A percentile compares a stretch with the other conserved stretches of the same genome.
These are phyloP conservation scores for Scolanthus callimorphus DNA, from an alignment of 92 coral and sea anemone genomes.

Conservation along the genomic window DNA sequence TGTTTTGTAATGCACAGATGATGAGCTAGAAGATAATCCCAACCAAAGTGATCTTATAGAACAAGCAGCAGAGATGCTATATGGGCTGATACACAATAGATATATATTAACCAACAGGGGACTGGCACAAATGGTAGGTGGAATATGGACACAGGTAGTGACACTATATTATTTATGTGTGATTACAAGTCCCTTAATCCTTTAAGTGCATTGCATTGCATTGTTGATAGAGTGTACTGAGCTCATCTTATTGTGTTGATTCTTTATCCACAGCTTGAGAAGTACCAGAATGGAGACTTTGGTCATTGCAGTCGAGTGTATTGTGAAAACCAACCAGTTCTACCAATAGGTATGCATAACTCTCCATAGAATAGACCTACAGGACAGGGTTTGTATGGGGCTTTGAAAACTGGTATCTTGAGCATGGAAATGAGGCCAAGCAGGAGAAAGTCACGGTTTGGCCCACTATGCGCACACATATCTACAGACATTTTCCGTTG, in stretches of 20 bases:
- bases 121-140: conserved; percentile 98
- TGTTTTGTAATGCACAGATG: conserved; percentile 44
- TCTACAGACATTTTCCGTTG: no score
- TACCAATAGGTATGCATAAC: conserved; percentile 97
- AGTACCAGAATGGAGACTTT: conserved; percentile 99
- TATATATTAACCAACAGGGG: conserved; percentile 97
- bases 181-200: no score
- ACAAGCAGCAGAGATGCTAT: conserved; percentile 99
- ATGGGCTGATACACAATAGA: conserved; percentile 97
- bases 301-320: conserved; percentile 98
- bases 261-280: conserved; percentile 78
- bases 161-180: no score
- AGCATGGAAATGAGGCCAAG: no score
- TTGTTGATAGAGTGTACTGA: no score
- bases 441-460: no score
- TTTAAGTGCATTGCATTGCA: no score
- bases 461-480: no score
- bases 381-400: no score
- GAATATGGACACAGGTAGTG: no score
- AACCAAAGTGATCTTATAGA: conserved; percentile 98
- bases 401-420: no score
- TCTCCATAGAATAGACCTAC: no score
- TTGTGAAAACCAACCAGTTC: conserved; percentile 98
- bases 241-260: not conserved
- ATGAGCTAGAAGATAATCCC: conserved; percentile 96